Base-by-base conservation (phyloP, 2,888 invertebrate species). In the Ypsolopha scabrella region DNA sequence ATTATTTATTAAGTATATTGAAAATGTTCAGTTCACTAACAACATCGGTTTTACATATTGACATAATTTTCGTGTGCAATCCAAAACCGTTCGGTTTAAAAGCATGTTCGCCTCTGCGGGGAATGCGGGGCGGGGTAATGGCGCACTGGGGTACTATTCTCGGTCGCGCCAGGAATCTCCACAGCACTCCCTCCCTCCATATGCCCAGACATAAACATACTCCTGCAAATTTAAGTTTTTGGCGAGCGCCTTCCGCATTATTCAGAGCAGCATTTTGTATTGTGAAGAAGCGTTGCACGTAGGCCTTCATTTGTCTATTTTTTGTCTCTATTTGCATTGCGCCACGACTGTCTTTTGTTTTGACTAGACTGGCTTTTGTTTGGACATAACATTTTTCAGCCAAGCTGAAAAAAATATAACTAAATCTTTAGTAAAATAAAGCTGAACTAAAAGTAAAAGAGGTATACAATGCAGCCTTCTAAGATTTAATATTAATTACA, bases 21-120 rank as follows among this genome's bases (percentile, higher is more conserved):
- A 24, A 24, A 39, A 39, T 39, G 39, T 39, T 39, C 9, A n/a
- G 39, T 39, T 39, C 9, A n/a, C n/a, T n/a, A 39, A 39, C n/a
- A 2, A 39, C n/a, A 39, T 39, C n/a, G 2, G n/a, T 39, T 57
- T 55, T 57, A 57, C 58, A 59, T 67, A 65, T 48, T 36, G 13
- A 36, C 36, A 68, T 68, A 66, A 67, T 68, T 67, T 59, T 53
- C 60, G 60, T 53, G 62, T 64, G 68, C 64, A 68, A 68, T 74
- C 72, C 72, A 70, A 65, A 65, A 61, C 65, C 69, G 71, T 74
- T 74, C 68, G 70, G 72, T 75, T 73, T 76, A 75, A 76, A 74
- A 75, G 74, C 72, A 65, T 65, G 65, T 24, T 2, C 24, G 24
- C 2, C 24, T 24, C 24, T 4, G 24, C 24, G 24, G 24, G 24